Base-by-base conservation (phyloP, 2,113 vertebrate genomes). In the Rhinolophus ferrumequinum region DNA sequence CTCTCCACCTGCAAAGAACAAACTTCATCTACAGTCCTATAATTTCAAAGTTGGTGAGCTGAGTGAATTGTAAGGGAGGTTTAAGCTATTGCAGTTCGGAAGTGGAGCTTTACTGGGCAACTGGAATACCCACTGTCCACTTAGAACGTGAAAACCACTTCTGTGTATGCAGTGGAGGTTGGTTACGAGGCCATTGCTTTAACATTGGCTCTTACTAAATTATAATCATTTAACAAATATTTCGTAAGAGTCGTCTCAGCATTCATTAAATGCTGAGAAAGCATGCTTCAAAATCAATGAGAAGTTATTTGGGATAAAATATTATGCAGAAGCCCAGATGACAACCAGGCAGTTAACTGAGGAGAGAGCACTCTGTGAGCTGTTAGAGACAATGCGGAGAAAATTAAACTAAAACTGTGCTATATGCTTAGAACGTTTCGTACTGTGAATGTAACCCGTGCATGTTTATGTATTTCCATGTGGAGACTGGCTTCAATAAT, bases 381-480 rank as follows among this genome's bases (percentile, higher is more conserved):
- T 19, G 21, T 33, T 47, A 81, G n/a, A 5, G 19, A 24, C 0
- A 77, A 81, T 9, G 18, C 21, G 28, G 35, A 88, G 82, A 69
- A 88, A 77, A 56, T 52, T 5, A 75, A 56, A 54, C 44, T 21
- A 16, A 66, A 35, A 52, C 19, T 56, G 33, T 5, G 19, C 19
- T n/a, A 28, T 13, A 28, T 67, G 35, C 84, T 50, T 15, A 35
- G 2, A 58, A 30, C 8, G 50, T 21, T 33, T 28, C 19, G 6
- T 75, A 13, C 62, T 52, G 4, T 0, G 35, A 85, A 35, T 6
- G 4, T 3, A 24, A 62, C 0, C 22, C 0, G 14, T 18, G 8
- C n/a, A 26, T 30, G 33, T 2, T 2, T 19, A 18, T 26, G 33
- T 16, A 24, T 77, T 60, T 84, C 77, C 24, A 24, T 1, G 3